Evolutionary conservation across 2,888 invertebrate species (phyloP), one percentile per base, ranked within the genome.

Genomic region (Sepioteuthis lessoniana): DNA sequence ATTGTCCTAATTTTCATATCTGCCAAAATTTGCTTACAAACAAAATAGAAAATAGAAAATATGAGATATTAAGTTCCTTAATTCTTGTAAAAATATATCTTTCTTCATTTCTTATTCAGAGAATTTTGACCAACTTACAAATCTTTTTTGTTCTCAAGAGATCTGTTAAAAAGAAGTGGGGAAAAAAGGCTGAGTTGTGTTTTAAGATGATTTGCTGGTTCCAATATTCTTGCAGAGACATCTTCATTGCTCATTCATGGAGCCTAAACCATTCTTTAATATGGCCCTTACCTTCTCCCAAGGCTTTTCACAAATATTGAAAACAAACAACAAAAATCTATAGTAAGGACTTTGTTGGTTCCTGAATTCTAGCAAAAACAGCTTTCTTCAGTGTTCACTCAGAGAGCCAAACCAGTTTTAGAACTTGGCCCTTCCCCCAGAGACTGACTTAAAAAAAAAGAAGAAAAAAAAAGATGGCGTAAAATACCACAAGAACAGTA

Each of bases 321-420:
- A 76, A 35, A 76, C 76, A 76, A 76, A 35, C 35, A 76, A 76
- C 35, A 76, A 76, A 55, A 55, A 35, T n/a, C 76, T n/a, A 76
- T n/a, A n/a, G 25, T n/a, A 76, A 76, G 35, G n/a, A 76, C 76
- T 76, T n/a, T 76, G 76, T 76, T 76, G 76, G n/a, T 76, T 76
- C 76, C 35, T 76, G 76, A n/a, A 76, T 76, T 76, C 76, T 76
- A 76, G 76, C 76, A n/a, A n/a, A 76, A 76, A 76, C 76, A 76
- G 1, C n/a, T 76, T 55, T 55, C 55, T 55, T 55, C 55, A 25
- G 4, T 55, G 55, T 55, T 76, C 76, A 76, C 76, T n/a, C 13
- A 16, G n/a, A n/a, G 76, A 76, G 55, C 55, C 55, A 55, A 55
- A 76, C 4, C 76, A 76, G 76, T n/a, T n/a, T 76, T n/a, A 76